Evolutionary conservation across 2,888 invertebrate genomes (phyloP).

Genomic region (Rotaria magnacalcarata): DNA sequence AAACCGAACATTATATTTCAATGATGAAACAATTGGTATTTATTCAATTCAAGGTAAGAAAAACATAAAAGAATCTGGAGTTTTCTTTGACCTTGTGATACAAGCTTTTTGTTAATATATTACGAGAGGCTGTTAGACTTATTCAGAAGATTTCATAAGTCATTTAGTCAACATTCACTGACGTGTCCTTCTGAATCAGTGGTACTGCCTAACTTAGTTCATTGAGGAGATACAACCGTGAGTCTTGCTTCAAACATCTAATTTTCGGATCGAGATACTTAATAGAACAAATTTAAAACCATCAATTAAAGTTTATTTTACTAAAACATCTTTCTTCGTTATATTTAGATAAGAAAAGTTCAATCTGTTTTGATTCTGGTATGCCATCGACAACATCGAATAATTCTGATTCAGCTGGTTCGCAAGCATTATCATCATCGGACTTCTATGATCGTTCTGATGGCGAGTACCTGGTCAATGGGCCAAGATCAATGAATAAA

Average conservation of each 20-base stretch:
- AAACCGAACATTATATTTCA: not conserved
- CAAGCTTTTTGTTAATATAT: no score
- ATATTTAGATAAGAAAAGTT: not conserved
- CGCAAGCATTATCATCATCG: not conserved
- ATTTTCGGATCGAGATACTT: no score
- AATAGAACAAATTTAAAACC: no score
- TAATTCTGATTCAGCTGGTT: constrained; percentile 27
- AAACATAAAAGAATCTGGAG: not conserved
- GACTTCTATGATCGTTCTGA: constrained; percentile 10
- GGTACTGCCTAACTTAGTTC: no score
- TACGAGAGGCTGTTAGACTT: no score
- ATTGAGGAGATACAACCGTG: no score
- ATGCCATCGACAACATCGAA: not conserved
- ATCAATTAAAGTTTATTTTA: no score
- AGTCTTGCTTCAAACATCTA: no score
- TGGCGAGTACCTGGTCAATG: not conserved
- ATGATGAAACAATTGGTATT: not conserved
- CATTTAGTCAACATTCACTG: no score
- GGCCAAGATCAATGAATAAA: not conserved
- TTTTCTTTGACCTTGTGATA: not conserved
- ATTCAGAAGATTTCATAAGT: no score
- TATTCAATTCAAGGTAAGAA: constrained; percentile 21
- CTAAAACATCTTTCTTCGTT: no score
- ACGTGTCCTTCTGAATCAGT: no score
- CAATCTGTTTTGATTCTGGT: constrained; percentile 27